Evolutionary conservation across 2,888 invertebrate species (phyloP).

Genomic region (Dasysyrphus tricinctus): DNA sequence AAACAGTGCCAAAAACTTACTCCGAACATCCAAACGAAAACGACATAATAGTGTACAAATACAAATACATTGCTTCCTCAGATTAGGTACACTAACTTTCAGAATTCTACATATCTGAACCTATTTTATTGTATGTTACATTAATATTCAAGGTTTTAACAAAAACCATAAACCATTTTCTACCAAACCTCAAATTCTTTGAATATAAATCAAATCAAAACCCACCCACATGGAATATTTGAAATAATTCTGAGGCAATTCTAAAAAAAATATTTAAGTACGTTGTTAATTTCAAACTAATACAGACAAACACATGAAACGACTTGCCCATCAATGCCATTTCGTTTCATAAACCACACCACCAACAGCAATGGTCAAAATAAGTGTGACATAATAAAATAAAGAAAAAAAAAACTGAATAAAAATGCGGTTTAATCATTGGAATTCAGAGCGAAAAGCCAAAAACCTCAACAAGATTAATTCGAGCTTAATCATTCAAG

Average conservation of each 20-base stretch:
- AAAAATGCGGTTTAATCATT: constrained; percentile 47
- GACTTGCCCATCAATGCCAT: constrained; percentile 3
- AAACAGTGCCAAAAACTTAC: no score
- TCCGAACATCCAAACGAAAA: no score
- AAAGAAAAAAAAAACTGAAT: neutral
- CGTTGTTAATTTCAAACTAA: neutral
- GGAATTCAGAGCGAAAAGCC: constrained; percentile 52
- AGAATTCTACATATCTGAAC: no score
- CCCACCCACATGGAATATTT: neutral
- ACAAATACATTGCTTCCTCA: no score
- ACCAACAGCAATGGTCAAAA: constrained; percentile 1
- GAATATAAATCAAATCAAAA: neutral
- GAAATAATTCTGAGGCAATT: neutral
- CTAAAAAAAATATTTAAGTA: neutral
- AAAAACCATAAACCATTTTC: neutral
- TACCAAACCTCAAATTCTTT: neutral
- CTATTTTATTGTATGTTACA: no score
- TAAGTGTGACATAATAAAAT: constrained; percentile 47
- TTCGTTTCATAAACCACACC: constrained; percentile 14
- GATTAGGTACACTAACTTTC: no score
- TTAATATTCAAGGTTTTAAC: no score
- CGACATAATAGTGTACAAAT: no score
- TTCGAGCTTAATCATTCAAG: constrained; percentile 45
- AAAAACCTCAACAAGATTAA: constrained; percentile 42
- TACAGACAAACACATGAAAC: neutral